Percentiles rank a stretch among this genome's conserved stretches.
phyloP scores from a whole-genome alignment of 2,113 vertebrate species.

The Pardalotus punctatus region DNA sequence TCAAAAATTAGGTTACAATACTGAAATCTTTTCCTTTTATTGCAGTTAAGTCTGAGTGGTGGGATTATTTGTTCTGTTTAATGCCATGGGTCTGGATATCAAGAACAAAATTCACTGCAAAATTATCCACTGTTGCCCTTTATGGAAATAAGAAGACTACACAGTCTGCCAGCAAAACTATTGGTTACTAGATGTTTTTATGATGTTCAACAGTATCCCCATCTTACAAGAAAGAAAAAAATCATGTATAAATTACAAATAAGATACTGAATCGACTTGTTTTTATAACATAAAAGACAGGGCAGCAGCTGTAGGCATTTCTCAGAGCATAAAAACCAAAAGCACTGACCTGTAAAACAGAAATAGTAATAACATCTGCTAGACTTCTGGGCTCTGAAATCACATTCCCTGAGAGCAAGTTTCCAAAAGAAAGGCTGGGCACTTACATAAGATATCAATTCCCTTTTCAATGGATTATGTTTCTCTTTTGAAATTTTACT shows the following conservation, averaged over 20 bases:
- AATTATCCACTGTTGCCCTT: not conserved
- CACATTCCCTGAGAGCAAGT: conserved; percentile 8
- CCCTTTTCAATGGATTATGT: not conserved
- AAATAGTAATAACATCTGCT: conserved; percentile 45
- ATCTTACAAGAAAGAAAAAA: not conserved
- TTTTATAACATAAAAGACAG: not conserved
- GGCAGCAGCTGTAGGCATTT: conserved; percentile 14
- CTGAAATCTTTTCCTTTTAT: not conserved
- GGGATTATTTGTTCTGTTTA: not conserved
- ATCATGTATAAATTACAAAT: not conserved
- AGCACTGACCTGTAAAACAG: conserved; percentile 42
- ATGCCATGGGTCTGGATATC: not conserved
- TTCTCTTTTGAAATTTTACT: not conserved
- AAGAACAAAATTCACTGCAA: not conserved
- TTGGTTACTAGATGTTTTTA: not conserved
- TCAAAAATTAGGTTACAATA: not conserved
- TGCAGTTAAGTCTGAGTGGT: not conserved
- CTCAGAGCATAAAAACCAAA: not conserved
- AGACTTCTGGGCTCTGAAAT: conserved; percentile 35
- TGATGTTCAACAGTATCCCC: not conserved
- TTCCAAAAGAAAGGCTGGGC: conserved; percentile 6
- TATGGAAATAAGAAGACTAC: not conserved
- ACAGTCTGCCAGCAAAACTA: not conserved
- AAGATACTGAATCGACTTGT: not conserved
- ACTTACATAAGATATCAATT: conserved; percentile 11